Evolutionary conservation across 2,797 vertebrate genomes (phyloP).

Genomic region (Thamnophis elegans): DNA sequence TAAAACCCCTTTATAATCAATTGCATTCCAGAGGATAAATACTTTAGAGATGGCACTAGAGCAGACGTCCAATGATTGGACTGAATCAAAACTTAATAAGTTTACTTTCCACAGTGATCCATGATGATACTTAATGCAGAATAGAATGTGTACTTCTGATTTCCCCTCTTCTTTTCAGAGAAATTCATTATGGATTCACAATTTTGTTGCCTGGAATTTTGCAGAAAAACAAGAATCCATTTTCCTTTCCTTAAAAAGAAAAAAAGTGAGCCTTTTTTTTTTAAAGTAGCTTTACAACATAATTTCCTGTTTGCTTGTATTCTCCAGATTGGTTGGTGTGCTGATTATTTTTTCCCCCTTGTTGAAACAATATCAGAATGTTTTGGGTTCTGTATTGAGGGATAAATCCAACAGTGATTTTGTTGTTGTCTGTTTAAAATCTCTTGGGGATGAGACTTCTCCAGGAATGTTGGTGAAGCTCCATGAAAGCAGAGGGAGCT

Average conservation of each 20-base stretch:
- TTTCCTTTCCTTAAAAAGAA: conserved; percentile 34
- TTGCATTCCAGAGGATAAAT: conserved; percentile 54
- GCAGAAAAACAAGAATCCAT: conserved; percentile 28
- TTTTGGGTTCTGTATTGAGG: conserved; percentile 32
- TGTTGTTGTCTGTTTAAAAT: conserved; percentile 35
- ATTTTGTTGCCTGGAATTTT: conserved; percentile 27
- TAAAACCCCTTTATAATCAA: conserved; percentile 43
- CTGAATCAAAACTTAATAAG: conserved; percentile 1
- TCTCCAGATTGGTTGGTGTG: conserved; percentile 46
- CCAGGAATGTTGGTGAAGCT: neutral
- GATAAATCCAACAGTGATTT: neutral
- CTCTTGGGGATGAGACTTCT: neutral
- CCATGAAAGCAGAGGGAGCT: neutral
- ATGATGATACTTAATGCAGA: neutral
- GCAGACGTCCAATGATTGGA: neutral
- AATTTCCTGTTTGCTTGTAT: conserved; percentile 20
- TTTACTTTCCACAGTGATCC: neutral
- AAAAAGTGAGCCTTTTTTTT: conserved; percentile 40
- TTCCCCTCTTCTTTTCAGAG: neutral
- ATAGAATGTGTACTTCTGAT: neutral
- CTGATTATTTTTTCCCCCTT: neutral
- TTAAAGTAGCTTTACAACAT: conserved; percentile 45
- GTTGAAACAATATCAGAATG: neutral
- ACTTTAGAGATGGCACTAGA: conserved; percentile 15
- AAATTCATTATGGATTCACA: conserved; percentile 43